These are phyloP conservation scores for Microtus oregoni DNA, from an alignment of 2,113 vertebrate genomes.

Conservation along the genomic window DNA sequence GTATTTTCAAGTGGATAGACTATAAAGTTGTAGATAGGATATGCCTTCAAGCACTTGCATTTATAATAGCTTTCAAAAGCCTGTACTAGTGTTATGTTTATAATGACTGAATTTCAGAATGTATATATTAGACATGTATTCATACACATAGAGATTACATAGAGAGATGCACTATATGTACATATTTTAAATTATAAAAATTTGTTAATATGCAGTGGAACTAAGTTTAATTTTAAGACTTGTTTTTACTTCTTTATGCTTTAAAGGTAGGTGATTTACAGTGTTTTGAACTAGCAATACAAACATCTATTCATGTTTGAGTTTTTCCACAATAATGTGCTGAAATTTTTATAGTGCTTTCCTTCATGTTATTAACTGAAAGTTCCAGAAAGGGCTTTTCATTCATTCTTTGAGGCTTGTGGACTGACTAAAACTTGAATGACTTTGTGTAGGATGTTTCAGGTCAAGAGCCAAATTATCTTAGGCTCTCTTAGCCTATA, in stretches of 20 bases:
- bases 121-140: not conserved
- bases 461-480: no score
- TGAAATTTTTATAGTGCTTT: not conserved
- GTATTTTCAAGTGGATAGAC: not conserved
- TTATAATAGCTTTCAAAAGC: not conserved
- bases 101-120: not conserved
- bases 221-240: constrained; percentile 5
- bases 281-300: not conserved
- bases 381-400: not conserved
- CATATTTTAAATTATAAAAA: not conserved
- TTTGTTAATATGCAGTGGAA: not conserved
- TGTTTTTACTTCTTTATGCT: not conserved
- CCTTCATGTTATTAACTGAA: not conserved
- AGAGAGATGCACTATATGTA: not conserved
- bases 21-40: not conserved
- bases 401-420: not conserved
- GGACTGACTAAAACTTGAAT: not conserved
- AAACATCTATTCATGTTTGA: not conserved
- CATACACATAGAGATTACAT: not conserved
- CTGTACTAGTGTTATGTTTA: not conserved
- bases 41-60: not conserved
- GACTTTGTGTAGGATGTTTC: not conserved
- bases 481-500: not conserved
- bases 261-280: not conserved
- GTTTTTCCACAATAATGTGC: not conserved